Evolutionary conservation across 2,888 invertebrate genomes (phyloP).

Genomic region (Agonopterix arenella): DNA sequence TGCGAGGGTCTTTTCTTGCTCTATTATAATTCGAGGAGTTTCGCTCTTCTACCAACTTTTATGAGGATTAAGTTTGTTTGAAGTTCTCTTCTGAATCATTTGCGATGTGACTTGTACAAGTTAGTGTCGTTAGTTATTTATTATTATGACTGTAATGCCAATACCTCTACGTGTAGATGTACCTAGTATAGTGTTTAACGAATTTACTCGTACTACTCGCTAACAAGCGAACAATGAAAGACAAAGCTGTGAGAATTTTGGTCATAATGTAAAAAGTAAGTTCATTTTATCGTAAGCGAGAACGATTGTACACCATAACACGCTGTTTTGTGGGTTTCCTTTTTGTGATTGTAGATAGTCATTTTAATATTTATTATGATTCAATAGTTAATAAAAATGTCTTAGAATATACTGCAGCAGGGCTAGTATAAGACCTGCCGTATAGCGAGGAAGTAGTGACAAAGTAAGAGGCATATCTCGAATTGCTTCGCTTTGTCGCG

Average conservation of each 20-base stretch:
- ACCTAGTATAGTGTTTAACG: constrained; percentile 64
- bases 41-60: neutral
- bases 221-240: constrained; percentile 73
- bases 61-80: constrained; percentile 1
- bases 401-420: constrained; percentile 1
- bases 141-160: constrained; percentile 31
- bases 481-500: too few relatives aligned
- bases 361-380: constrained; percentile 31
- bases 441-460: neutral
- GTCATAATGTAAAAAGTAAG: constrained; percentile 72
- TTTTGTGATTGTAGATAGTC: constrained; percentile 40
- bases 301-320: constrained; percentile 38
- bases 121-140: constrained; percentile 32
- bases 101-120: constrained; percentile 14
- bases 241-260: constrained; percentile 77
- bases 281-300: constrained; percentile 61
- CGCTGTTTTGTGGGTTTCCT: constrained; percentile 38
- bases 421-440: too few relatives aligned
- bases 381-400: constrained; percentile 3
- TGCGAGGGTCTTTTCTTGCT: too few relatives aligned
- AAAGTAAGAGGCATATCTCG: too few relatives aligned
- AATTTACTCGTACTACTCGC: constrained; percentile 72
- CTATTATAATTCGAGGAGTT: neutral
- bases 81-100: neutral
- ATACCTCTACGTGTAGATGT: constrained; percentile 49